phyloP scores from a whole-genome alignment of 1,140 invertebrate species.

The Drosophila sechellia region DNA sequence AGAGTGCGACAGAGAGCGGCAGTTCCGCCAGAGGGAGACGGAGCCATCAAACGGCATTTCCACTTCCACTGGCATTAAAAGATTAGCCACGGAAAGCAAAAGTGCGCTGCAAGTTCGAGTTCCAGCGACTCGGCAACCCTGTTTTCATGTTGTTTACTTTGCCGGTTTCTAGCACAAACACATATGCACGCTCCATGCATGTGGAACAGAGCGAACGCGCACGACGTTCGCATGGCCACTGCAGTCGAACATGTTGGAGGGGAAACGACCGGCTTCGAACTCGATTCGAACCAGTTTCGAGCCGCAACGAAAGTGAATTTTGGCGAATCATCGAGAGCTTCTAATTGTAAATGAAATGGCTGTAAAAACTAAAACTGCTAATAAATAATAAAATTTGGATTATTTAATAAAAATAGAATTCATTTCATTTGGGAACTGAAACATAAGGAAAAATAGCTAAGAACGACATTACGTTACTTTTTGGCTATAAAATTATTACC shows the following conservation, averaged over 20 bases:
- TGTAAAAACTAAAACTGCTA: not conserved
- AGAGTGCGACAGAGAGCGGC: not conserved
- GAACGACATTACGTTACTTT: too few relatives aligned
- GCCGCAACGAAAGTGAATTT: slow-evolving; percentile 72
- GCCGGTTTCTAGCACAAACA: slow-evolving; percentile 60
- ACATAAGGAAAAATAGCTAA: too few relatives aligned
- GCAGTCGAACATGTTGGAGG: slow-evolving; percentile 61
- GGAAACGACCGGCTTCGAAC: slow-evolving; percentile 38
- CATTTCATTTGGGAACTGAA: too few relatives aligned
- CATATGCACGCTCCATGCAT: not conserved
- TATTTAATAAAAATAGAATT: not conserved
- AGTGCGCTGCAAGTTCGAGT: slow-evolving; percentile 14
- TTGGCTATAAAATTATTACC: too few relatives aligned
- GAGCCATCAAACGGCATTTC: slow-evolving; percentile 13
- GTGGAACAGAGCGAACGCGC: not conserved
- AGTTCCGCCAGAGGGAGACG: not conserved
- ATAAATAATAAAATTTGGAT: too few relatives aligned
- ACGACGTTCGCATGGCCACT: not conserved
- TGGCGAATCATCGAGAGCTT: not conserved
- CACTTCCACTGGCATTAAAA: slow-evolving; percentile 19
- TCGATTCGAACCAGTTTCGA: slow-evolving; percentile 32
- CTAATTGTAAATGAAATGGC: not conserved
- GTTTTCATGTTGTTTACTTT: slow-evolving; percentile 61
- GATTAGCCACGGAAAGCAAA: slow-evolving; percentile 46
- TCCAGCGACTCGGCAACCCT: slow-evolving; percentile 22